Evolutionary conservation across 2,797 vertebrate genomes (phyloP).

Genomic region (Megalops cyprinoides): DNA sequence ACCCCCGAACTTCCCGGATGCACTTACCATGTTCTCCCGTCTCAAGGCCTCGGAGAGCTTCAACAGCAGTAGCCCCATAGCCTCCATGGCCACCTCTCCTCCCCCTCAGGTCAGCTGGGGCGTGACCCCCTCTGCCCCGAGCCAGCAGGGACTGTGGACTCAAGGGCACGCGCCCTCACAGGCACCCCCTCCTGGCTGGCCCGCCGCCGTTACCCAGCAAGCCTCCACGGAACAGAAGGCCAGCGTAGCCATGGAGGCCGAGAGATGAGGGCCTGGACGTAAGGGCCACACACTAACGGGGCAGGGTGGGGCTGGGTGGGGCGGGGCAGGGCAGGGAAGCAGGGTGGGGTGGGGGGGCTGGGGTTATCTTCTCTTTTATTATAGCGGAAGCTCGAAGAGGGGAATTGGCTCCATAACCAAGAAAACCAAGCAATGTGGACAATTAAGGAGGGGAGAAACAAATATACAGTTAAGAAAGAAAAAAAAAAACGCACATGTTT

Average conservation of each 20-base stretch:
- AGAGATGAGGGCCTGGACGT: constrained; percentile 88
- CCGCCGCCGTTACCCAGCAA: constrained; percentile 81
- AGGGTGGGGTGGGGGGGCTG: constrained; percentile 33
- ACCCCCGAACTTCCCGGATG: constrained; percentile 93
- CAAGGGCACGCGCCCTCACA: constrained; percentile 75
- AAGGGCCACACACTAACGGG: constrained; percentile 38
- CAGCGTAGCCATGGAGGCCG: constrained; percentile 93
- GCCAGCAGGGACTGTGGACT: constrained; percentile 86
- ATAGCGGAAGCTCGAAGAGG: constrained; percentile 34
- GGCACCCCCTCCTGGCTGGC: constrained; percentile 80
- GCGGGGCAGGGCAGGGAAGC: constrained; percentile 19
- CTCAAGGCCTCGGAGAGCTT: constrained; percentile 97
- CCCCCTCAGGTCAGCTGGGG: constrained; percentile 80
- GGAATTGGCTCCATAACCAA: constrained; percentile 63
- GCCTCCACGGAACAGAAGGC: constrained; percentile 86
- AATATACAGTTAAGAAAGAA: constrained; percentile 68
- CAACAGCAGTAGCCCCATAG: constrained; percentile 82
- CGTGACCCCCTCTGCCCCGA: constrained; percentile 71
- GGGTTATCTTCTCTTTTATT: constrained; percentile 49
- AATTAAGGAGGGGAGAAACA: constrained; percentile 69
- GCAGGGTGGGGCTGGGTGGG: constrained; percentile 27
- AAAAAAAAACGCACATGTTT: constrained; percentile 67
- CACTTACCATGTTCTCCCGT: constrained; percentile 95
- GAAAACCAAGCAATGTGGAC: constrained; percentile 66
- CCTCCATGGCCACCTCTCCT: constrained; percentile 86